Conservation (phyloP, 2,113 vertebrate genomes). For the Lamprotornis superbus region DNA sequence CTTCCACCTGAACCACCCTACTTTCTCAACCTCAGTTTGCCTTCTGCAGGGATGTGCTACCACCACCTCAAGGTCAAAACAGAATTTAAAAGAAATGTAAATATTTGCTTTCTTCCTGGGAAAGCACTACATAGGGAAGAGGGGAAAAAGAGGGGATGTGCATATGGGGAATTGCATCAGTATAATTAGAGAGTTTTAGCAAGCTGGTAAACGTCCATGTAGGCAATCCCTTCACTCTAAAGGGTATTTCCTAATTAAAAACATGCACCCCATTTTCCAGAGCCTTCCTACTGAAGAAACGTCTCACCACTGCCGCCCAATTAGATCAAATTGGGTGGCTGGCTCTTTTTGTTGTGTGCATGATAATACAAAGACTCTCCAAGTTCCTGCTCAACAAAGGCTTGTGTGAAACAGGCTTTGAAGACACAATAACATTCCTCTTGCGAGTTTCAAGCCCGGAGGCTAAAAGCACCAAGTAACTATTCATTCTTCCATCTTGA, state of each 20-base stretch:
- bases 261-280: not conserved
- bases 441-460: slow-evolving; percentile 69
- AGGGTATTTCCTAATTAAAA: slow-evolving; percentile 17
- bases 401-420: slow-evolving; percentile 71
- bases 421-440: slow-evolving; percentile 80
- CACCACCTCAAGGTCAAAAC: not conserved
- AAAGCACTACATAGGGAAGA: not conserved
- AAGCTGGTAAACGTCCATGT: not conserved
- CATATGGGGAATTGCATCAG: not conserved
- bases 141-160: not conserved
- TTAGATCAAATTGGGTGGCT: slow-evolving; percentile 67
- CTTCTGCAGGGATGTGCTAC: not conserved
- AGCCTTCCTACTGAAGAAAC: slow-evolving; percentile 11
- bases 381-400: slow-evolving; percentile 64
- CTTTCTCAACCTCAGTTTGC: not conserved
- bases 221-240: not conserved
- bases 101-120: slow-evolving; percentile 16
- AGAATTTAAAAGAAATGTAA: slow-evolving; percentile 17
- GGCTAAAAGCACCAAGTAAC: slow-evolving; percentile 74
- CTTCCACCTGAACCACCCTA: not conserved
- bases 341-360: slow-evolving; percentile 52
- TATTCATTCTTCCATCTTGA: slow-evolving; percentile 76
- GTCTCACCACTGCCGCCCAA: slow-evolving; percentile 37
- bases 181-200: not conserved
- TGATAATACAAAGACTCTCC: slow-evolving; percentile 66